Base-by-base conservation (phyloP, 2,797 vertebrate genomes). In the Pterois miles region DNA sequence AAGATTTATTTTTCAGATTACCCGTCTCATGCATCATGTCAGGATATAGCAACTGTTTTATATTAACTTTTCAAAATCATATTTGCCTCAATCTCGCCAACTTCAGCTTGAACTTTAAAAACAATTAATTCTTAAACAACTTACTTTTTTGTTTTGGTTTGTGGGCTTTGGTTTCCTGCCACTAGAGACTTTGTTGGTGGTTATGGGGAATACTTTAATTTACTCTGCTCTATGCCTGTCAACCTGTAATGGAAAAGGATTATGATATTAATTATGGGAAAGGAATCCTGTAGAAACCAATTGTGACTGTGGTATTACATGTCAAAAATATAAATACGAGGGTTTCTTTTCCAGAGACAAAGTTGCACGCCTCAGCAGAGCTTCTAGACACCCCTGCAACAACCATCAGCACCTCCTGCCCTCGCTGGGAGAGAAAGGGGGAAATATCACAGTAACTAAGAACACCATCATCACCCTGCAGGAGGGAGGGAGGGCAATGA, bases 381-480 rank as follows among this genome's bases (percentile, higher is more conserved):
- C 64, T 10, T 36, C 43, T 5, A 52, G 46, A 74, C 29, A 65
- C 22, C 23, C 31, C 36, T 31, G 62, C 54, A 70, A 63, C 59
- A 73, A 69, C 60, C 65, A 85, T 74, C 72, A 68, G 52, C 66
- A 82, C 66, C 67, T 57, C 50, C 57, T 54, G 64, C 27, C 76
- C 52, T 75, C 43, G 40, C 29, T 50, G 9, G 27, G 31, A 62
- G 58, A 31, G 46, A 1, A 53, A 11, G 5, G 22, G 29, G 31
- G 12, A 36, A 46, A 33, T 23, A 60, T 71, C 22, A 80, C 36
- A 63, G 46, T 34, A 58, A 59, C 34, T 16, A n/a, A 67, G 23
- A 83, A 52, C 33, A 46, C 68, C 36, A 76, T 74, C 78, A 73
- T 71, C 65, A 54, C 75, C 31, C 80, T 54, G 64, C 25, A 73